Percentiles rank a stretch among this genome's conserved stretches.
Evolutionary conservation across 2,888 invertebrate species (phyloP).

Genomic region (Adelphocoris suturalis): DNA sequence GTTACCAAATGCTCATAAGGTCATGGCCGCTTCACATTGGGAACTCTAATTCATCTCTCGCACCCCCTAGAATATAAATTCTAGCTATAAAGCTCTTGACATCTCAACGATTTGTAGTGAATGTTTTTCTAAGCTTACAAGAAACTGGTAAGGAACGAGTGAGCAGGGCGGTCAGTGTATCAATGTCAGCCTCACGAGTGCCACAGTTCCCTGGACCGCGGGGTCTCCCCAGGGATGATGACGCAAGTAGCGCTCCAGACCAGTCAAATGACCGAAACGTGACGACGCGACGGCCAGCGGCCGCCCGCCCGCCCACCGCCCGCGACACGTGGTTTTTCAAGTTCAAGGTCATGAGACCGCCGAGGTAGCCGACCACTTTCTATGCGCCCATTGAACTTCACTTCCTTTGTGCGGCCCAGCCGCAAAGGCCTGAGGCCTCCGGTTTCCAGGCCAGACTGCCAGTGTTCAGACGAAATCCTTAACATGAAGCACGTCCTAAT

Average conservation of each 20-base stretch:
- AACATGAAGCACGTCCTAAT: no score
- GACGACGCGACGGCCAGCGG: neutral
- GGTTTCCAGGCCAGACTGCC: no score
- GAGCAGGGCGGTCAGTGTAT: neutral
- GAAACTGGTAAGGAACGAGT: no score
- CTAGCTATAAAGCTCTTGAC: no score
- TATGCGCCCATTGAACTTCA: constrained; percentile 3
- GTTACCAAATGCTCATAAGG: no score
- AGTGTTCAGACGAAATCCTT: no score
- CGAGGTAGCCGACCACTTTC: constrained; percentile 22
- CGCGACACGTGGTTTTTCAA: constrained; percentile 54
- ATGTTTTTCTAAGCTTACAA: no score
- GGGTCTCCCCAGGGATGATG: no score
- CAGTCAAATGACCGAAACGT: constrained; percentile 3
- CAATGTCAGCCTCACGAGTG: constrained; percentile 14
- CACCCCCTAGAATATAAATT: no score
- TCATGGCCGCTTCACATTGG: no score
- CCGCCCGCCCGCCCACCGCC: neutral
- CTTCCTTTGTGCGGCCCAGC: neutral
- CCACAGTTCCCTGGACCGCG: neutral
- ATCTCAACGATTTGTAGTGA: no score
- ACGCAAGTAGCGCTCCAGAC: neutral
- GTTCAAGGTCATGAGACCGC: constrained; percentile 44
- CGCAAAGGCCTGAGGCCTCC: neutral
- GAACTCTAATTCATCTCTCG: no score